phyloP scores from a whole-genome alignment of 1,140 invertebrate species.

The Bombus breviceps region DNA sequence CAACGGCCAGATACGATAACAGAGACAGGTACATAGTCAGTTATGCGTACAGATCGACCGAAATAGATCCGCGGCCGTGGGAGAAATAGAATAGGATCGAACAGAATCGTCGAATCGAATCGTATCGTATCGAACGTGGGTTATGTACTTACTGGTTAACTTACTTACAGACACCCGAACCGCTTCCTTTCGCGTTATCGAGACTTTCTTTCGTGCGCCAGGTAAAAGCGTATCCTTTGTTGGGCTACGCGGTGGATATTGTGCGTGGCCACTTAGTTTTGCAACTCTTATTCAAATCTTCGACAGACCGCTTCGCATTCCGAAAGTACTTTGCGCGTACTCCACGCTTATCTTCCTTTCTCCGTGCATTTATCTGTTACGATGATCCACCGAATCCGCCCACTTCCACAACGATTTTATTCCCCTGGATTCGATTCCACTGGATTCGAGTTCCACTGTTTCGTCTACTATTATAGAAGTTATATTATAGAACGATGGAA shows the following conservation, averaged over 20 bases:
- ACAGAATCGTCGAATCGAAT: slow-evolving; percentile 1
- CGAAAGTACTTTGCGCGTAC: slow-evolving; percentile 3
- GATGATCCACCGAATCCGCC: slow-evolving; percentile 28
- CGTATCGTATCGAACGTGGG: slow-evolving; percentile 55
- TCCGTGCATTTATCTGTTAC: slow-evolving; percentile 5
- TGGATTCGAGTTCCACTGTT: not conserved
- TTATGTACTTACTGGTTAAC: slow-evolving; percentile 8
- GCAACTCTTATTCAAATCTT: slow-evolving; percentile 60
- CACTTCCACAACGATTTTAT: not conserved
- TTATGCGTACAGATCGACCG: not conserved
- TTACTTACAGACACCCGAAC: not conserved
- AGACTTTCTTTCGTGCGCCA: slow-evolving; percentile 52
- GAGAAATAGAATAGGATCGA: not conserved
- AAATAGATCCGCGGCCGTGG: not conserved
- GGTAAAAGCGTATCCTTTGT: slow-evolving; percentile 51
- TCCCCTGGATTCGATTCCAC: not conserved
- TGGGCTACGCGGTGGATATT: slow-evolving; percentile 16
- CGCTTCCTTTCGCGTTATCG: slow-evolving; percentile 56
- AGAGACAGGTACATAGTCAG: not conserved
- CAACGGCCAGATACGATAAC: slow-evolving; percentile 1
- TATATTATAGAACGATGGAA: not conserved
- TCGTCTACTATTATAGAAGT: not conserved
- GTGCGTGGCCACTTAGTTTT: slow-evolving; percentile 49
- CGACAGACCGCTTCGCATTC: slow-evolving; percentile 39
- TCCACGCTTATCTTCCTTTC: not conserved